Conservation (phyloP, 1,140 invertebrate species). For the Hydropsyche tenuis region DNA sequence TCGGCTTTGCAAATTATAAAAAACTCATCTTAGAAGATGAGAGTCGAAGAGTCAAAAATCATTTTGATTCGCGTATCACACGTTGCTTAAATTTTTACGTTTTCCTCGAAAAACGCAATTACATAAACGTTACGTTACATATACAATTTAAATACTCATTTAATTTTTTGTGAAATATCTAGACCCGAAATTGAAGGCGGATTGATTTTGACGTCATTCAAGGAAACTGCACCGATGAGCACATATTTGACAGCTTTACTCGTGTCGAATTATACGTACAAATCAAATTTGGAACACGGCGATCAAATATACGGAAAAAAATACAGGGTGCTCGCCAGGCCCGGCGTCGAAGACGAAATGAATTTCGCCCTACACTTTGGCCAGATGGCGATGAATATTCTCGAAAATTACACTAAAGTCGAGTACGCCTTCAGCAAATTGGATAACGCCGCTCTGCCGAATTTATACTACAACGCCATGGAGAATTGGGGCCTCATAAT, state of each 20-base stretch:
- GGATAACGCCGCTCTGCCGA: conserved; percentile 76
- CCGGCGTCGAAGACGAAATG: conserved; percentile 69
- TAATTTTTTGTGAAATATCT: not conserved
- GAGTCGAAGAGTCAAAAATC: too few relatives aligned
- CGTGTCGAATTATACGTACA: conserved; percentile 76
- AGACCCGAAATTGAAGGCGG: conserved; percentile 61
- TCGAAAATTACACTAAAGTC: conserved; percentile 61
- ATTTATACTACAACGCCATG: conserved; percentile 79
- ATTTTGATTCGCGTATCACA: too few relatives aligned
- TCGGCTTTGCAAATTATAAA: too few relatives aligned
- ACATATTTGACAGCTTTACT: conserved; percentile 82
- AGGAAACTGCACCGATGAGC: conserved; percentile 77
- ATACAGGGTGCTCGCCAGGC: conserved; percentile 70
- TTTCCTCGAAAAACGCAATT: too few relatives aligned
- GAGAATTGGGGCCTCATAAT: conserved; percentile 76
- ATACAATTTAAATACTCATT: too few relatives aligned
- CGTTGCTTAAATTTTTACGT: too few relatives aligned
- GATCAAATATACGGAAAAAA: conserved; percentile 54
- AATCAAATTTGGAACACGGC: conserved; percentile 53
- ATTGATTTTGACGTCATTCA: not conserved
- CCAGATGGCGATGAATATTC: conserved; percentile 74
- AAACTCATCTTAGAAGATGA: too few relatives aligned
- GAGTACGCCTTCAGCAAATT: conserved; percentile 62
- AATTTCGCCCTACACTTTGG: conserved; percentile 70
- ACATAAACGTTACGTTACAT: too few relatives aligned